Evolutionary conservation across 1,140 invertebrate genomes (phyloP), one percentile per base, ranked within the genome.

Genomic region (Sesamia nonagrioides): DNA sequence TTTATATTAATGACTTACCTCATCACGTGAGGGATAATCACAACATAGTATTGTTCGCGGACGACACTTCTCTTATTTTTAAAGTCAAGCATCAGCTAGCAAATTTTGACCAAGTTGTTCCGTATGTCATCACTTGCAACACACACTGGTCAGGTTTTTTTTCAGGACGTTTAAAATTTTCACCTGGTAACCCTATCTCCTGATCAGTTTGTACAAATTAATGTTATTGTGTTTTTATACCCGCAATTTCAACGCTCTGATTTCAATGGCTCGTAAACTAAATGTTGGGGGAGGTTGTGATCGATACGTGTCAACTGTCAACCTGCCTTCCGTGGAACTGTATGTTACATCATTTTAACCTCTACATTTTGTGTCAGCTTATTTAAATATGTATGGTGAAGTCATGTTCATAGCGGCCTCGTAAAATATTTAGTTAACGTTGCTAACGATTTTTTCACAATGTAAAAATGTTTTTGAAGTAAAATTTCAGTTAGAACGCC

Each of bases 251-350:
- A 33, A 35, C 4, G 21, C 33, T 40, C 60, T 42, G 60, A 63
- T 63, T 63, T 63, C 40, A 15, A 63, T 63, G 60, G 60, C 33
- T 40, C 60, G 9, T 63, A 63, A 63, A 63, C 42, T 68, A 50
- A 48, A 68, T 33, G 63, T 13, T 37, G 35, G 63, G 63, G 63
- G 37, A 68, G 63, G 50, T 68, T 48, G 18, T 17, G 18, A 68
- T 68, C 63, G 9, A 68, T 50, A 48, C 48, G 27, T 35, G 40
- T 33, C 42, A 48, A 15, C 18, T 21, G 7, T 60, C 21, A 17
- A 17, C 6, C 7, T 37, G 13, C 45, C 45, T n/a, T 42, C 13
- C 9, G 33, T 61, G 27, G 37, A 40, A 6, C 27, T 27, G 37
- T 40, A 40, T 40, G 37, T 40, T 40, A 40, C 6, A 6, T 40